Base-by-base conservation (phyloP, 2,888 invertebrate genomes). In the Drosophila pseudotalamancana region DNA sequence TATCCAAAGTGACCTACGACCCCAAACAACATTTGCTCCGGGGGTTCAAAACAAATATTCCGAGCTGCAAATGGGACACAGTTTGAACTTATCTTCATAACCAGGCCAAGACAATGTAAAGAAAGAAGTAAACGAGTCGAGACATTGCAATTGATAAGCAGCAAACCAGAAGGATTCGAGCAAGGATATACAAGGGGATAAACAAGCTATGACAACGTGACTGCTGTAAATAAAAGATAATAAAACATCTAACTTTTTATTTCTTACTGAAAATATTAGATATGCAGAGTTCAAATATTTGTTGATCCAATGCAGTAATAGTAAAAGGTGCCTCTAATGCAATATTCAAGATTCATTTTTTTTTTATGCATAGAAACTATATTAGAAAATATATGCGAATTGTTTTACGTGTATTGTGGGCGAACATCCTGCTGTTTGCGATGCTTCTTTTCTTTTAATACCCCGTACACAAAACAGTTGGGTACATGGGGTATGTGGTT, bases 61-160 rank as follows among this genome's bases (percentile, higher is more conserved):
- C 35, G 12, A 37, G 31, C 39, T 37, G 39, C 21, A 61, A 51
- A 56, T 48, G 23, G 46, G 42, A 45, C 9, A 43, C 31, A 55
- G 55, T 48, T 62, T 55, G 31, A 49, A 62, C 42, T 43, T 54
- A 49, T 62, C 69, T 55, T 18, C 18, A 8, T 39, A 35, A 34
- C 11, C 29, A 19, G 32, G 40, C 12, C 21, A 37, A 39, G 54
- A 63, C 75, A 72, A 68, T 68, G 70, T 68, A 46, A 35, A 12
- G 29, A 37, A 49, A 40, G 12, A 49, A 51, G 49, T 27, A 53
- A 50, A 56, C 46, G 42, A 61, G 48, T 27, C 50, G 34, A 68
- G 70, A 51, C 35, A 59, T 34, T 54, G 63, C 69, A 63, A 72
- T 64, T 75, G 76, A 75, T 75, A 70, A 70, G 64, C 55, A 60